Conservation (phyloP, 1,140 invertebrate genomes). For the Drosophila punjabiensis region DNA sequence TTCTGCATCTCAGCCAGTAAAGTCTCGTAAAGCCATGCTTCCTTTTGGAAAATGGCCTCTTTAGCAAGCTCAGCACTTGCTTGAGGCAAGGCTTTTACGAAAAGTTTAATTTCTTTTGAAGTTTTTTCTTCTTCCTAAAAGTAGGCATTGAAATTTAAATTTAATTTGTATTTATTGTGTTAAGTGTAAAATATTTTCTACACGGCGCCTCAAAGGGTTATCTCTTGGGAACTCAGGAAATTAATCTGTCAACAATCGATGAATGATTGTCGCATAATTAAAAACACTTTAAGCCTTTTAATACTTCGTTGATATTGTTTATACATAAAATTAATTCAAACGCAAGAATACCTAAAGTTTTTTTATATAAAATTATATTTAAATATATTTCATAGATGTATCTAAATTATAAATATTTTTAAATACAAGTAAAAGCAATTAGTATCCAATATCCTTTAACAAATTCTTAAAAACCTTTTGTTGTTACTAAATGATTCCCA, state of each 20-base stretch:
- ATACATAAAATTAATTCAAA: no score
- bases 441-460: no score
- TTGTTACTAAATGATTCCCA: not conserved
- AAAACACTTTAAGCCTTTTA: not conserved
- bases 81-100: conserved; percentile 67
- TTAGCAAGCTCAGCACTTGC: conserved; percentile 64
- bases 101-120: conserved; percentile 29
- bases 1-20: conserved; percentile 53
- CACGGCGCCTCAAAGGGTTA: not conserved
- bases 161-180: not conserved
- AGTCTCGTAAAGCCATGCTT: conserved; percentile 61
- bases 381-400: no score
- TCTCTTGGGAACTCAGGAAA: not conserved
- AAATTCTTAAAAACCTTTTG: no score
- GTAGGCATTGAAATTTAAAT: conserved; percentile 21
- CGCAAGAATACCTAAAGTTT: no score
- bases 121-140: conserved; percentile 49
- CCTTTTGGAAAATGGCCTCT: conserved; percentile 67
- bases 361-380: no score
- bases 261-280: conserved; percentile 2
- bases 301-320: not conserved
- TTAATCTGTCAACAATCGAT: conserved; percentile 1
- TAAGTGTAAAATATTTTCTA: not conserved
- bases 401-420: no score
- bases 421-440: no score